phyloP scores from a whole-genome alignment of 2,888 invertebrate genomes.

The Phorcus lineatus region DNA sequence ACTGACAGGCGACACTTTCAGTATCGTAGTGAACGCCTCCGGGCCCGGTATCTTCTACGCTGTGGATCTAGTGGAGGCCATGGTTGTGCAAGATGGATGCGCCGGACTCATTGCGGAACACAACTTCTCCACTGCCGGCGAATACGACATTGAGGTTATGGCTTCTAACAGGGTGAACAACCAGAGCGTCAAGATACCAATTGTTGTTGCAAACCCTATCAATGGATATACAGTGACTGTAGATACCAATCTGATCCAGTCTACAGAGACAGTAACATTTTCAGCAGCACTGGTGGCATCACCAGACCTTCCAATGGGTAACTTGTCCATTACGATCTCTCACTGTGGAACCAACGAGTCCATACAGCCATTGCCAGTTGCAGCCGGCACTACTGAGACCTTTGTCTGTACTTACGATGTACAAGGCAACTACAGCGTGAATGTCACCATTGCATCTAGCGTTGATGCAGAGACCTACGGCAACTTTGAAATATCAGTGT shows the following conservation, averaged over 20 bases:
- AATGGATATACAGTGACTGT: background rate
- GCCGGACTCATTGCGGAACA: background rate
- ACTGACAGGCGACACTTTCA: background rate
- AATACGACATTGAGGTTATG: background rate
- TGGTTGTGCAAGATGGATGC: constrained; percentile 5
- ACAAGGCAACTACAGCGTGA: constrained; percentile 18
- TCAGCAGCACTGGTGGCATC: background rate
- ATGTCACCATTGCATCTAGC: background rate
- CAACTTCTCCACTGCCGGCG: background rate
- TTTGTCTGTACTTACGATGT: background rate
- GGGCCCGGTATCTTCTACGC: constrained; percentile 1
- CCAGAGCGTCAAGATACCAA: background rate
- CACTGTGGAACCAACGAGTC: background rate
- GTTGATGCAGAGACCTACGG: background rate
- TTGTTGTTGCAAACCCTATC: background rate
- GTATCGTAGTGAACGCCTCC: background rate
- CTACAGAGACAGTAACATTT: background rate
- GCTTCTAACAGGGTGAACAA: constrained; percentile 14
- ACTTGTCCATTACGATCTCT: background rate
- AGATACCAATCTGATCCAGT: background rate
- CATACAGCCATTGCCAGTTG: background rate
- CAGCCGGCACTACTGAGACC: background rate
- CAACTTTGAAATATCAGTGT: background rate
- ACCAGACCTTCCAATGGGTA: constrained; percentile 9
- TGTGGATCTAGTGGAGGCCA: background rate